Conservation (phyloP, 2,113 vertebrate species). For the Syngnathus floridae region DNA sequence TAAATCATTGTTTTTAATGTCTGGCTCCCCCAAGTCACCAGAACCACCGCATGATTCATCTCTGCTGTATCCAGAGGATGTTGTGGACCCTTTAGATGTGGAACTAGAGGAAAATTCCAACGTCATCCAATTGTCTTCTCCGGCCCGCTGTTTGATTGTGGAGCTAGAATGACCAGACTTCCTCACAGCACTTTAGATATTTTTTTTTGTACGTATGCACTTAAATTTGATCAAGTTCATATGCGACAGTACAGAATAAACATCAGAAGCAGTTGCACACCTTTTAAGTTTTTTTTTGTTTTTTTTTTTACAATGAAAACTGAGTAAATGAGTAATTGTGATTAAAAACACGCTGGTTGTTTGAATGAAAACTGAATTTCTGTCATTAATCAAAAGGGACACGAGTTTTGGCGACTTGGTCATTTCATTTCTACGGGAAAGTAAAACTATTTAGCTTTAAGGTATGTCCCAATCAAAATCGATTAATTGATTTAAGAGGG, state of each 20-base stretch:
- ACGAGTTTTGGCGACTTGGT: background rate
- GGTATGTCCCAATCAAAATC: background rate
- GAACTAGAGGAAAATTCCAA: constrained; percentile 12
- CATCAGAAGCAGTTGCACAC: background rate
- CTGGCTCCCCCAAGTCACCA: constrained; percentile 4
- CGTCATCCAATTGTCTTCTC: background rate
- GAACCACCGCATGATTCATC: constrained; percentile 2
- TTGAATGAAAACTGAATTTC: background rate
- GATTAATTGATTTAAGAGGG: too few relatives aligned
- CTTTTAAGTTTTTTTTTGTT: background rate
- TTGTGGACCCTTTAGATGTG: background rate
- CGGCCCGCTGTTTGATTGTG: constrained; percentile 47
- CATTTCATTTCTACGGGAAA: background rate
- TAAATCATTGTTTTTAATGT: constrained; percentile 19
- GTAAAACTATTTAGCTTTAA: background rate
- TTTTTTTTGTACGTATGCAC: background rate
- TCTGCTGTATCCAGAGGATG: constrained; percentile 20
- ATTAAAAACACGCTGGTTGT: background rate
- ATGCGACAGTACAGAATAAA: background rate
- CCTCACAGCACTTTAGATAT: background rate
- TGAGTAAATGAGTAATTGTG: background rate
- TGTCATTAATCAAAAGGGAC: background rate
- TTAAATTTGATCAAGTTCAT: background rate
- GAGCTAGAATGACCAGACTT: constrained; percentile 50
- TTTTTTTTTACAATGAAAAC: background rate